Evolutionary conservation across 2,888 invertebrate species (phyloP).

Genomic region (Dusona sp.): DNA sequence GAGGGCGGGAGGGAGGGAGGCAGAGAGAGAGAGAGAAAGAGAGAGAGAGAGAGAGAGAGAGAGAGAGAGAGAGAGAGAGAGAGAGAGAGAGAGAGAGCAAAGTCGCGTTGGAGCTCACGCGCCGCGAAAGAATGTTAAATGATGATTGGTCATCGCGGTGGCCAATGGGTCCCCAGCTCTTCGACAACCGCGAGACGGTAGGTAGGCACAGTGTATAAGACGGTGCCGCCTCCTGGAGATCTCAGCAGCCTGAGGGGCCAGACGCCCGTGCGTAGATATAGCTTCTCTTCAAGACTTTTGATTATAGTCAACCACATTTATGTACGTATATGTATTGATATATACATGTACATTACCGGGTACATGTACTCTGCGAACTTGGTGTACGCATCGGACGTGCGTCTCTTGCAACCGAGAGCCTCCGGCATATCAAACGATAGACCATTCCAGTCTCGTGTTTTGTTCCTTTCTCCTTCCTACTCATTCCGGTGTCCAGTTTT

Average conservation of each 20-base stretch:
- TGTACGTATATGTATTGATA: conserved; percentile 2
- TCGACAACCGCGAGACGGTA: conserved; percentile 70
- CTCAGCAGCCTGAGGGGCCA: conserved; percentile 32
- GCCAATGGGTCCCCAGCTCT: conserved; percentile 81
- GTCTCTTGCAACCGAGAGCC: conserved; percentile 31
- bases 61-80: conserved; percentile 23
- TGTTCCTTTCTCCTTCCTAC: conserved; percentile 15
- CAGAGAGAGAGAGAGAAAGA: too few species aligned
- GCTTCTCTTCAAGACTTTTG: conserved; percentile 44
- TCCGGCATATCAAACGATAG: conserved; percentile 29
- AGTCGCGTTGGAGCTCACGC: conserved; percentile 58
- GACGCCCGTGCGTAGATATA: conserved; percentile 8
- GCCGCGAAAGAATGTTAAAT: conserved; percentile 83
- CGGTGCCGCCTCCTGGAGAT: conserved; percentile 67
- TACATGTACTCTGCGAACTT: conserved; percentile 35
- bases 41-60: too few species aligned
- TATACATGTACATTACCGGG: conserved; percentile 11
- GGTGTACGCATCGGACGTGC: conserved; percentile 31
- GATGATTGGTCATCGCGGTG: conserved; percentile 84
- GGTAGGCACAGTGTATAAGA: conserved; percentile 72
- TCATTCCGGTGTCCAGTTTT: conserved; percentile 12
- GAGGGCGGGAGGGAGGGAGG: too few species aligned
- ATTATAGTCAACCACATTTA: conserved; percentile 37
- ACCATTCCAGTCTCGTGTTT: conserved; percentile 36
- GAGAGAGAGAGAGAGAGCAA: conserved; percentile 14